phyloP scores from a whole-genome alignment of 30 jellyfish, hydroid and myxozoan species.

The Hydra vulgaris region DNA sequence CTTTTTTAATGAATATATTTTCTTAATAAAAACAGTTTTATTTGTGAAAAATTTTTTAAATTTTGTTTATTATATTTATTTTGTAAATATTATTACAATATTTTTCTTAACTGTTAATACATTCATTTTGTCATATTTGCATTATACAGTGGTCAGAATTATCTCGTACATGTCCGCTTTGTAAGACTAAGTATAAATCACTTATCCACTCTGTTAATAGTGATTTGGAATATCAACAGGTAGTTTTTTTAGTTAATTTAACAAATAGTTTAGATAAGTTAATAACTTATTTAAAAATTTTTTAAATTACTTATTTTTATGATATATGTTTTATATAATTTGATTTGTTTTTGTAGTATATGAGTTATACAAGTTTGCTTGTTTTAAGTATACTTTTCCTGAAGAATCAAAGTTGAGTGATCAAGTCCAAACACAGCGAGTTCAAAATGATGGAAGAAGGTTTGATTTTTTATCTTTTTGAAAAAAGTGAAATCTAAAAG shows the following conservation, averaged over 20 bases:
- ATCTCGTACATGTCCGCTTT: constrained; percentile 78
- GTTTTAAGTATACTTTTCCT: not conserved
- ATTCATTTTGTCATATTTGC: constrained; percentile 73
- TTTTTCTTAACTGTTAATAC: constrained; percentile 17
- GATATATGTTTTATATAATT: not conserved
- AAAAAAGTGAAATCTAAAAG: no score
- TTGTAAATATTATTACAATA: not conserved
- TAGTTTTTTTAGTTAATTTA: not conserved
- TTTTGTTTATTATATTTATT: not conserved
- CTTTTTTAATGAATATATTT: no score
- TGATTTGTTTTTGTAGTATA: not conserved
- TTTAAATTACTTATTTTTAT: no score
- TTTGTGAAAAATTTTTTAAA: not conserved
- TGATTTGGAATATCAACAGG: constrained; percentile 58
- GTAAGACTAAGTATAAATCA: constrained; percentile 54
- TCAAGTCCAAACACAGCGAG: not conserved
- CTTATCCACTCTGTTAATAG: constrained; percentile 53
- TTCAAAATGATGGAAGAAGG: constrained; percentile 33
- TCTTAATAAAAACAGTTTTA: not conserved
- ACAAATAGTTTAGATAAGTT: no score
- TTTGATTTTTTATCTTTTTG: not conserved
- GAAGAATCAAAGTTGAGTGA: not conserved
- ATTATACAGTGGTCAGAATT: constrained; percentile 84
- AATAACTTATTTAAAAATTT: no score
- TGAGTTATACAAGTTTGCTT: no score